Percentiles rank a stretch among this genome's conserved stretches.
These are phyloP conservation scores for Holcopasites calliopsidis DNA, from an alignment of 1,140 invertebrate genomes.

Conservation along the genomic window DNA sequence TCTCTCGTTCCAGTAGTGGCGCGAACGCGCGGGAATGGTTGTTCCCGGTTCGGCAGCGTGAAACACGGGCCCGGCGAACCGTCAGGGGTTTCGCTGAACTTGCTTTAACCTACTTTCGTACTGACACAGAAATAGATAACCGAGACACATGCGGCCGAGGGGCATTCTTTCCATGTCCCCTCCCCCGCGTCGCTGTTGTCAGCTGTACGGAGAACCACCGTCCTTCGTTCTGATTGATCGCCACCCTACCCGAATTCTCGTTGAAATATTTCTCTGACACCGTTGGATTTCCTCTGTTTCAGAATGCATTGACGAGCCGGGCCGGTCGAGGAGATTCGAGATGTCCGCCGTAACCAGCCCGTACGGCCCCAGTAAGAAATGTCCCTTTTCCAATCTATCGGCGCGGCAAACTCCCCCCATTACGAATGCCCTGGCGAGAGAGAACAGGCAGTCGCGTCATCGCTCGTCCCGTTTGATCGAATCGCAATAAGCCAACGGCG, in stretches of 20 bases:
- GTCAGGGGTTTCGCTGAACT: slow-evolving; percentile 33
- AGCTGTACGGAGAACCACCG: not conserved
- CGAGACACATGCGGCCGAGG: not conserved
- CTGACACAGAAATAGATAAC: slow-evolving; percentile 23
- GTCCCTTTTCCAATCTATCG: slow-evolving; percentile 10
- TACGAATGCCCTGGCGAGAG: not conserved
- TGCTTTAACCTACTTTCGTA: slow-evolving; percentile 19
- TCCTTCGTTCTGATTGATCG: not conserved
- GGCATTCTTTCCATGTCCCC: slow-evolving; percentile 19
- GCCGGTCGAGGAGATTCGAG: slow-evolving; percentile 67
- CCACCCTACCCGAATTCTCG: not conserved
- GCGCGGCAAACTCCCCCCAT: not conserved
- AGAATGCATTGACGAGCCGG: slow-evolving; percentile 75
- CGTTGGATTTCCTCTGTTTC: slow-evolving; percentile 62
- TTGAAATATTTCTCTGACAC: not conserved
- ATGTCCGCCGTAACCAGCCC: slow-evolving; percentile 80
- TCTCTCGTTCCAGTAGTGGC: slow-evolving; percentile 53
- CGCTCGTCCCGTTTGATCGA: slow-evolving; percentile 35
- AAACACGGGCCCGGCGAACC: not conserved
- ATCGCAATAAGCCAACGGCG: slow-evolving; percentile 3
- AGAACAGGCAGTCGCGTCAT: slow-evolving; percentile 16
- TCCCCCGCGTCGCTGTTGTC: slow-evolving; percentile 4
- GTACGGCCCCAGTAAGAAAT: slow-evolving; percentile 78
- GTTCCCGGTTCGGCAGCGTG: slow-evolving; percentile 11
- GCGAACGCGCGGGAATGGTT: slow-evolving; percentile 11